phyloP scores from a whole-genome alignment of 2,113 vertebrate species.

The Toxotes chatareus region DNA sequence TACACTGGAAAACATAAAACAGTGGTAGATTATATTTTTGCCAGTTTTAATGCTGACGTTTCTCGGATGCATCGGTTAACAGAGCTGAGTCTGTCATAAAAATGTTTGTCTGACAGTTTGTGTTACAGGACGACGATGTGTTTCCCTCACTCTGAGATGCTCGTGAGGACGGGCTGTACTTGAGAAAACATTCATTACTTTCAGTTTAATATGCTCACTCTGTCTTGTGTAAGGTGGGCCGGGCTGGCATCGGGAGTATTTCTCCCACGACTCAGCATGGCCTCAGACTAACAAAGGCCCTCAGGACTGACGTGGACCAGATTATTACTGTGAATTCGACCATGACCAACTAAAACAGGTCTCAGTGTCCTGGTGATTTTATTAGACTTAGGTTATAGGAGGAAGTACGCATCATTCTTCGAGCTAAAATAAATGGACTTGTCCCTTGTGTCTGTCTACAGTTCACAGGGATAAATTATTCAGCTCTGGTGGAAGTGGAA shows the following conservation, averaged over 20 bases:
- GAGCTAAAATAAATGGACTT: not conserved
- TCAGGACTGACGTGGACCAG: slow-evolving; percentile 17
- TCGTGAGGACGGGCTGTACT: not conserved
- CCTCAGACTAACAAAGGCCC: slow-evolving; percentile 14
- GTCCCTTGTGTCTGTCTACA: slow-evolving; percentile 32
- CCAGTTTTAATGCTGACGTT: too few relatives aligned
- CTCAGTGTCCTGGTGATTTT: not conserved
- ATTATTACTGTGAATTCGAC: slow-evolving; percentile 15
- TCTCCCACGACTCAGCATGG: slow-evolving; percentile 30
- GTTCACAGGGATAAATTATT: slow-evolving; percentile 30
- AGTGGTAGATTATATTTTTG: not conserved
- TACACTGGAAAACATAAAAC: not conserved
- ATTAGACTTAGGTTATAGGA: not conserved
- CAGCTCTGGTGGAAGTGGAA: slow-evolving; percentile 3
- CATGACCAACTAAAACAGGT: slow-evolving; percentile 2
- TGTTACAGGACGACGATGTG: slow-evolving; percentile 10
- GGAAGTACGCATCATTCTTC: not conserved
- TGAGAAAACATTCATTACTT: not conserved
- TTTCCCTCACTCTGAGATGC: not conserved
- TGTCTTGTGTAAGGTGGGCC: not conserved
- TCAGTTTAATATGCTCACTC: not conserved
- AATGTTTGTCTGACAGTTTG: not conserved
- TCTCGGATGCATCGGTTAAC: too few relatives aligned
- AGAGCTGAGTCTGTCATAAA: too few relatives aligned
- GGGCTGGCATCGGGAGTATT: slow-evolving; percentile 34